Percentiles rank a stretch among this genome's conserved stretches.
Conservation (phyloP, 2,888 invertebrate genomes). For the Stenchaetothrips biformis region DNA sequence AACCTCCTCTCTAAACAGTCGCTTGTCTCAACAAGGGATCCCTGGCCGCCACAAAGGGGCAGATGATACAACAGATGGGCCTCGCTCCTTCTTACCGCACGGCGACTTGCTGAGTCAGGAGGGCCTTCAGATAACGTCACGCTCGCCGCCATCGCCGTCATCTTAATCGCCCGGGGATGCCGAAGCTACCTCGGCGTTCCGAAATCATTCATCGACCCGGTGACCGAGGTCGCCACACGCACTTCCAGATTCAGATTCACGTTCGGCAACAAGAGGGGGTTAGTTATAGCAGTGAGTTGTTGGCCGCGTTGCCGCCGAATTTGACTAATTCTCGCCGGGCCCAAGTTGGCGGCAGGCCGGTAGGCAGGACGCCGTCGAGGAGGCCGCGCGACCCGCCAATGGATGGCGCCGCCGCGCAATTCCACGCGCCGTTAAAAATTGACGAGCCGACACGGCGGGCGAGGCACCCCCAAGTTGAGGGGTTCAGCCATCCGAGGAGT, state of each 20-base stretch:
- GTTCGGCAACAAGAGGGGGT: not conserved
- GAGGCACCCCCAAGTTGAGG: not conserved
- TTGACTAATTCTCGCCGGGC: not conserved
- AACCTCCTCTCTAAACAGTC: not conserved
- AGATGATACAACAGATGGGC: conserved; percentile 22
- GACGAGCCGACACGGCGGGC: too few relatives aligned
- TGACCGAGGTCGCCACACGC: not conserved
- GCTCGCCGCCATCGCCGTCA: not conserved
- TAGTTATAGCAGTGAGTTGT: conserved; percentile 5
- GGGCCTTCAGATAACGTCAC: not conserved
- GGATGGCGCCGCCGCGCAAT: not conserved
- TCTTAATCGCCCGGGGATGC: not conserved
- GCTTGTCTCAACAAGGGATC: conserved; percentile 22
- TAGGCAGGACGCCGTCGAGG: not conserved
- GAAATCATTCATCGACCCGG: not conserved
- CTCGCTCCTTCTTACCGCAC: not conserved
- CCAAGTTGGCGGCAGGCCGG: not conserved
- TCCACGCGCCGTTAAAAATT: too few relatives aligned
- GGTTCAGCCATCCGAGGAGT: not conserved
- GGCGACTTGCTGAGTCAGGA: conserved; percentile 2
- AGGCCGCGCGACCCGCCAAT: not conserved
- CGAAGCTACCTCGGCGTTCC: not conserved
- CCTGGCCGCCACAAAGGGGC: conserved; percentile 10
- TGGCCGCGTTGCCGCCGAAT: not conserved
- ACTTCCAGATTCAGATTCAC: not conserved